Percentiles rank a stretch among this genome's conserved stretches.
Conservation (phyloP, 2,113 vertebrate genomes). For the Ptychochromis oligacanthus region DNA sequence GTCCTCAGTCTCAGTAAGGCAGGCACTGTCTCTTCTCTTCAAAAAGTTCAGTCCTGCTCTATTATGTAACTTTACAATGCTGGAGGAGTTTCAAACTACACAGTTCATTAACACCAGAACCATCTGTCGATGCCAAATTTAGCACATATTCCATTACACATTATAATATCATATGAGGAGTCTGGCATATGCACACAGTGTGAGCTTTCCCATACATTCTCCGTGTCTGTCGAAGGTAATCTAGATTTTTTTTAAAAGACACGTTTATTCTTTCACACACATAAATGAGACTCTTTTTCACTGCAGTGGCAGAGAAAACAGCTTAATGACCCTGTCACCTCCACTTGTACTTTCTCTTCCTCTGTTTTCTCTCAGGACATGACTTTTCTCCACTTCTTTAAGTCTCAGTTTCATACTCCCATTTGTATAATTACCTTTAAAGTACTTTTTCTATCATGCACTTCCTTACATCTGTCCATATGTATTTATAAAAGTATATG, state of each 20-base stretch:
- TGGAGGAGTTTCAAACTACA: constrained; percentile 30
- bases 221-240: background rate
- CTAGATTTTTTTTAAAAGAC: background rate
- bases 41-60: background rate
- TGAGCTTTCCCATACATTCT: background rate
- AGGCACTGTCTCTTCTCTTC: background rate
- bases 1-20: background rate
- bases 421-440: constrained; percentile 47
- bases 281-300: constrained; percentile 32
- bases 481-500: constrained; percentile 31
- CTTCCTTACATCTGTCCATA: constrained; percentile 24
- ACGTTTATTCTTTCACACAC: background rate
- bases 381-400: constrained; percentile 24
- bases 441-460: constrained; percentile 43
- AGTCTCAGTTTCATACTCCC: constrained; percentile 25
- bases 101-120: constrained; percentile 33
- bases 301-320: constrained; percentile 3
- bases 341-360: constrained; percentile 28
- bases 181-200: background rate
- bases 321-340: constrained; percentile 47
- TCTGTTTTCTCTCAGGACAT: constrained; percentile 20
- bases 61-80: constrained; percentile 51
- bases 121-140: constrained; percentile 42
- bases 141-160: constrained; percentile 31
- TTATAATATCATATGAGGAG: constrained; percentile 25